Evolutionary conservation across 2,888 invertebrate genomes (phyloP).

Genomic region (Callimorpha dominula): DNA sequence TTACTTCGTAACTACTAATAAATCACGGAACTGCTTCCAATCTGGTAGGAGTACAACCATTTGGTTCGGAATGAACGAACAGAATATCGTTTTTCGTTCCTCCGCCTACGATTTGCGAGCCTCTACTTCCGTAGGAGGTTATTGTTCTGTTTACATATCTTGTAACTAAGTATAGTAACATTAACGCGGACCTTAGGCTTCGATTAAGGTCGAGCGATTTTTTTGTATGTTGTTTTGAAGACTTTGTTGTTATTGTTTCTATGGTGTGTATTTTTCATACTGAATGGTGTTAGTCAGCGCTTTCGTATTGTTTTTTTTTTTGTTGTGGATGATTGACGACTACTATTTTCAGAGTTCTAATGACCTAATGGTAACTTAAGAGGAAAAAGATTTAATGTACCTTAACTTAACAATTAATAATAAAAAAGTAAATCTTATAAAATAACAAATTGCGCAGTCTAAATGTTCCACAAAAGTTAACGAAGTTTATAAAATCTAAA

Average conservation of each 20-base stretch:
- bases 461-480: not conserved
- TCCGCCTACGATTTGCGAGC: conserved; percentile 51
- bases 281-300: conserved; percentile 14
- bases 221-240: conserved; percentile 29
- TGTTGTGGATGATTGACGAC: conserved; percentile 13
- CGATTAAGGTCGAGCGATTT: conserved; percentile 44
- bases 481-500: not conserved
- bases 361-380: conserved; percentile 4
- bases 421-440: not conserved
- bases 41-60: conserved; percentile 2
- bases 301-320: conserved; percentile 15
- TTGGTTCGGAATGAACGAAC: conserved; percentile 16
- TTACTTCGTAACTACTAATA: conserved; percentile 18
- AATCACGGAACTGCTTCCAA: conserved; percentile 15
- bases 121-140: conserved; percentile 58
- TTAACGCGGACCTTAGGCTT: conserved; percentile 40
- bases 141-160: conserved; percentile 64
- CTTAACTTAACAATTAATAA: not conserved
- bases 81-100: conserved; percentile 28
- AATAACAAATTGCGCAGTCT: not conserved
- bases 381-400: conserved; percentile 3
- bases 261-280: conserved; percentile 16
- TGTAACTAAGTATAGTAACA: conserved; percentile 47
- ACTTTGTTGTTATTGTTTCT: conserved; percentile 24
- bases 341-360: conserved; percentile 5